Evolutionary conservation across 92 coral and sea anemone species (phyloP), one percentile per base, ranked within the genome.

Genomic region (Epizoanthus rinbou): DNA sequence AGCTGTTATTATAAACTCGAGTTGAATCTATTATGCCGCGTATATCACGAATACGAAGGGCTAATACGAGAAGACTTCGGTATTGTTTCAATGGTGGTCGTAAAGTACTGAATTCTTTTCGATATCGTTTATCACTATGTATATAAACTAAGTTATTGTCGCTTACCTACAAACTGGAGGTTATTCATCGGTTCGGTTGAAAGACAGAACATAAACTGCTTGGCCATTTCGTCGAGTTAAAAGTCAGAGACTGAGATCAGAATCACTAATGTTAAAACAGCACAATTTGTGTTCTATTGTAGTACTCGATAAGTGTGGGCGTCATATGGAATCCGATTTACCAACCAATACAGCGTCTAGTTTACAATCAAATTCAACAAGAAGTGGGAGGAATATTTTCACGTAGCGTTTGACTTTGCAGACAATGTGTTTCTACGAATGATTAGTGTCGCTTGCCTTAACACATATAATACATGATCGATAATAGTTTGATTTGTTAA

Each of bases 301-400:
- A 78, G 43, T 28, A n/a, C 33, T 22, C 21, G 17, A 57, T 22
- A 39, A 60, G 54, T 78, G 82, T 78, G 82, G 82, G 82, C 82
- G 82, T 60, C 13, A 3, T 14, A 33, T 41, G 24, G 54, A 37
- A 76, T 76, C 70, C 37, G 19, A 58, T 50, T 8, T 59, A 13
- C 58, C 82, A 60, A 69, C 82, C 82, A 78, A 78, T 78, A 78
- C 82, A 43, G 19, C 31, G 58, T 22, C 53, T 22, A 19, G 47
- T 19, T 35, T 39, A 19, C 57, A 60, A 31, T 76, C 3, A 14
- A 76, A 37, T 14, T 62, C 52, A 62, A 62, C 64, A 3, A 3
- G 14, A 5, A 9, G 82, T 78, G 82, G 82, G 82, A 78, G 82
- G 82, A 78, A 78, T 78, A 78, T 43, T 78, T 62, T 78, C 82